phyloP scores from a whole-genome alignment of 1,140 invertebrate genomes.

The Ceratoteleas bidentatus region DNA sequence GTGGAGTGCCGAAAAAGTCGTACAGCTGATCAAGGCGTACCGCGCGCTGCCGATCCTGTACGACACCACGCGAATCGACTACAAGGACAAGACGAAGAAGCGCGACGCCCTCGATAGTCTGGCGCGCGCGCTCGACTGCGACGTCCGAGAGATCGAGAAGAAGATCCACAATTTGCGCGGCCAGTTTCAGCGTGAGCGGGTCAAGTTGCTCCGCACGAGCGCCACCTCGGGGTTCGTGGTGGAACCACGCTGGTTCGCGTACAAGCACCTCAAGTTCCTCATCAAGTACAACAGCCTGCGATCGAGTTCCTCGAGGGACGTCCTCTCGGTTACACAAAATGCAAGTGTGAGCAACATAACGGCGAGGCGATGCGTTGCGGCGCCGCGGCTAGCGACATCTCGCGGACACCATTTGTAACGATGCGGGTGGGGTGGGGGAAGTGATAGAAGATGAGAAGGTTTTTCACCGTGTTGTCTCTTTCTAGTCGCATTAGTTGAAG shows the following conservation, averaged over 20 bases:
- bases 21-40: constrained; percentile 49
- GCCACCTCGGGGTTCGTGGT: constrained; percentile 50
- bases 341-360: too few relatives aligned
- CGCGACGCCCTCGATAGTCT: constrained; percentile 45
- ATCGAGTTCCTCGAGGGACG: constrained; percentile 15
- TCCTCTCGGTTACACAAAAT: constrained; percentile 35
- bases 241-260: constrained; percentile 56
- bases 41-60: constrained; percentile 50
- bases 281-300: constrained; percentile 46
- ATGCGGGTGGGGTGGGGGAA: too few relatives aligned
- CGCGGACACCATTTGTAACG: too few relatives aligned
- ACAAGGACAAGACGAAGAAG: constrained; percentile 55
- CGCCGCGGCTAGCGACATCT: too few relatives aligned
- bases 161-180: constrained; percentile 57
- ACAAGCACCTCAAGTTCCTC: constrained; percentile 55
- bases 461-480: too few relatives aligned
- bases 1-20: constrained; percentile 54
- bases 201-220: constrained; percentile 46
- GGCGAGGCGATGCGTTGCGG: too few relatives aligned
- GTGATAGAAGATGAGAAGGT: too few relatives aligned
- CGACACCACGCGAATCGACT: constrained; percentile 59
- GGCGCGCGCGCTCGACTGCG: constrained; percentile 47
- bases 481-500: too few relatives aligned
- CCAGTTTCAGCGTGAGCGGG: constrained; percentile 52
- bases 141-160: constrained; percentile 53